Conservation (phyloP, 2,113 vertebrate species). For the Pachycephala philippinensis region DNA sequence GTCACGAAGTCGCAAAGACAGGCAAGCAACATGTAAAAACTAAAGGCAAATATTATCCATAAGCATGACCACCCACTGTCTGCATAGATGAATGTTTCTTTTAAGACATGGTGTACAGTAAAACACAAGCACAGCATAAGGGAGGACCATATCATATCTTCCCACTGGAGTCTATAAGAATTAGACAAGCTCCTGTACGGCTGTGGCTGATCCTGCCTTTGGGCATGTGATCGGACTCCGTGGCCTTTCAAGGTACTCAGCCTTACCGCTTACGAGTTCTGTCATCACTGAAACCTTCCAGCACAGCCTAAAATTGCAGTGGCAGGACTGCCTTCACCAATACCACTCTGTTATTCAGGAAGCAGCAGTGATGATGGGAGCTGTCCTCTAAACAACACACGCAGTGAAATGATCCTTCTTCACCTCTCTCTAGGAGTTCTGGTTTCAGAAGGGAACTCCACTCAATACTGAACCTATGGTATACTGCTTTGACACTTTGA, state of each 20-base stretch:
- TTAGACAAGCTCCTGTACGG: not conserved
- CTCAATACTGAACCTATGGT: not conserved
- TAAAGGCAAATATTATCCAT: not conserved
- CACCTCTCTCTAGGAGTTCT: not conserved
- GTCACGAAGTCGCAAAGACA: rapidly evolving
- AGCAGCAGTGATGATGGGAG: rapidly evolving
- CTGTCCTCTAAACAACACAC: not conserved
- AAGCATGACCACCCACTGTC: not conserved
- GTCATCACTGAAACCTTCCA: not conserved
- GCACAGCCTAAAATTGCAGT: not conserved
- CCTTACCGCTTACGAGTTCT: not conserved
- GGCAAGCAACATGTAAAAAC: not conserved
- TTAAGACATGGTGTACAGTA: not conserved
- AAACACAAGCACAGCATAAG: not conserved
- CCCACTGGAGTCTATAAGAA: not conserved
- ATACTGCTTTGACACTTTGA: not conserved
- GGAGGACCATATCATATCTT: not conserved
- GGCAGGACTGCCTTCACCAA: not conserved
- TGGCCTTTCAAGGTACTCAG: not conserved
- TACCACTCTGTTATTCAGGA: not conserved
- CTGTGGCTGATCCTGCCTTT: not conserved
- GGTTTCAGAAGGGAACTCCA: not conserved
- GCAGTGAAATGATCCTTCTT: not conserved
- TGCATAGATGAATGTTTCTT: not conserved
- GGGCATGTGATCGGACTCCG: not conserved